Conservation (phyloP, 2,888 invertebrate genomes). For the Taenaris catops region DNA sequence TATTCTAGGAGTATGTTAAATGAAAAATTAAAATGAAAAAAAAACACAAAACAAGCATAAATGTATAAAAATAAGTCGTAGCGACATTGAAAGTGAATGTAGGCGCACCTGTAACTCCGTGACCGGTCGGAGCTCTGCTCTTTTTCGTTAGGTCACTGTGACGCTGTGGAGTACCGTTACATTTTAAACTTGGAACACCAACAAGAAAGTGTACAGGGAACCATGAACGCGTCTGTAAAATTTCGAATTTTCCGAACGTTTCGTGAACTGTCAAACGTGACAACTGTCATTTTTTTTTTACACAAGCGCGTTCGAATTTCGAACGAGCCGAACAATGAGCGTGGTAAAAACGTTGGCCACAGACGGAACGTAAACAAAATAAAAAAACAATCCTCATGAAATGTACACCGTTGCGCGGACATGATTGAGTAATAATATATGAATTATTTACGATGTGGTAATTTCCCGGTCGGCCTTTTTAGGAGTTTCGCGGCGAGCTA, state of each 20-base stretch:
- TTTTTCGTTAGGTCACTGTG: slow-evolving; percentile 61
- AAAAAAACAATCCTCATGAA: slow-evolving; percentile 44
- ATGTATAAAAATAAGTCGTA: slow-evolving; percentile 46
- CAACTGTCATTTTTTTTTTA: slow-evolving; percentile 4
- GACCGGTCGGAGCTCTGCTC: slow-evolving; percentile 48
- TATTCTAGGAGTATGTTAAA: too few relatives aligned
- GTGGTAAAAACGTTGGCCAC: slow-evolving; percentile 41
- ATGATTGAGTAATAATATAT: slow-evolving; percentile 74
- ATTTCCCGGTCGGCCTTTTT: slow-evolving; percentile 57
- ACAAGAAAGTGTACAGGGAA: too few relatives aligned
- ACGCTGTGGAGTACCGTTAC: slow-evolving; percentile 57
- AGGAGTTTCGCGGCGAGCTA: slow-evolving; percentile 40
- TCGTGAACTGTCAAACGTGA: slow-evolving; percentile 15
- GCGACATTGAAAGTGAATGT: slow-evolving; percentile 68
- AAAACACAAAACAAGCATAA: slow-evolving; percentile 15
- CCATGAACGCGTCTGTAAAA: neutral
- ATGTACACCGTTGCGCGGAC: slow-evolving; percentile 54
- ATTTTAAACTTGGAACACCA: slow-evolving; percentile 32
- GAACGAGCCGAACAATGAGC: slow-evolving; percentile 56
- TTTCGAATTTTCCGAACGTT: slow-evolving; percentile 4
- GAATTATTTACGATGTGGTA: slow-evolving; percentile 76
- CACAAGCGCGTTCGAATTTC: slow-evolving; percentile 13
- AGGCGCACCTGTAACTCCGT: slow-evolving; percentile 64
- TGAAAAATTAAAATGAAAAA: neutral
- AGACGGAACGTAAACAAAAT: slow-evolving; percentile 33